Percentiles rank a stretch among this genome's conserved stretches.
Evolutionary conservation across 2,113 vertebrate species (phyloP).

Genomic region (Apodemus sylvaticus): DNA sequence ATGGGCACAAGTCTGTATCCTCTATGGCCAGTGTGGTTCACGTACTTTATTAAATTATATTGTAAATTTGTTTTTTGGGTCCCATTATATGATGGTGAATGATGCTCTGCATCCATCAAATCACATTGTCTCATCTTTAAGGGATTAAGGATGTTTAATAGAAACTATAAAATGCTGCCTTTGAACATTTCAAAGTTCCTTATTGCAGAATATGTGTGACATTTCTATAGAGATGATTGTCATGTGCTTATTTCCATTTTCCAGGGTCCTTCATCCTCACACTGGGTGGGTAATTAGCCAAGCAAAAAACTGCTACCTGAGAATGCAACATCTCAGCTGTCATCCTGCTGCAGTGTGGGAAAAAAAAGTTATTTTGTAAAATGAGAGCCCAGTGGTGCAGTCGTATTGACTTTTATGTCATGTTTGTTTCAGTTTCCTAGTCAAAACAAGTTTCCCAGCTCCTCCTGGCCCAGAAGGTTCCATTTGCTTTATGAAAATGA

Average conservation of each 20-base stretch:
- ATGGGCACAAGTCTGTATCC: not conserved
- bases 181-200: not conserved
- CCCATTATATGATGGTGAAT: not conserved
- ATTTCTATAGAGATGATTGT: constrained; percentile 75
- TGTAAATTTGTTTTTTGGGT: not conserved
- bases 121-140: not conserved
- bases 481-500: constrained; percentile 89
- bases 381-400: constrained; percentile 83
- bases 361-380: constrained; percentile 83
- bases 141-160: not conserved
- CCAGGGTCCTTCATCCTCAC: constrained; percentile 73
- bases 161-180: constrained; percentile 30
- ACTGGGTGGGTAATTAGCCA: constrained; percentile 82
- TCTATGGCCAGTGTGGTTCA: not conserved
- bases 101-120: not conserved
- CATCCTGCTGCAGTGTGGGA: constrained; percentile 74
- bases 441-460: constrained; percentile 90
- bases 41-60: not conserved
- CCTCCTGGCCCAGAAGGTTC: constrained; percentile 87
- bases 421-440: constrained; percentile 89
- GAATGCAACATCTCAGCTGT: constrained; percentile 84
- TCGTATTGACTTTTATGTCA: constrained; percentile 91
- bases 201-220: constrained; percentile 9
- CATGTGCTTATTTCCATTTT: constrained; percentile 77
- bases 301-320: constrained; percentile 81